Conservation (phyloP, 37 sponge, comb jelly and placozoan genomes). For the Diacarnus erythraeanus region DNA sequence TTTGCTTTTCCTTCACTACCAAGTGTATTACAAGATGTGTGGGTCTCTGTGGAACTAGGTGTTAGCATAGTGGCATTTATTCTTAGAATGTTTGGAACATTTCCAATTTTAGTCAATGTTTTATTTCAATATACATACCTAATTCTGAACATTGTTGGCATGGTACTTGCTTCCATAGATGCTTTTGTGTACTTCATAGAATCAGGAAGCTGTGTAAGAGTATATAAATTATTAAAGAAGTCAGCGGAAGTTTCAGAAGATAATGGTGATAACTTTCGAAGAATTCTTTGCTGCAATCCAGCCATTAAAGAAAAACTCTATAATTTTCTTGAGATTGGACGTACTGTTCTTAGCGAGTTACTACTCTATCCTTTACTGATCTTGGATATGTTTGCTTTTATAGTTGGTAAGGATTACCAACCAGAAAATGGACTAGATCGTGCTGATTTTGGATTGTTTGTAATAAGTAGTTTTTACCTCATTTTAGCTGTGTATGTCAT, state of each 20-base stretch:
- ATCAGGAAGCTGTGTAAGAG: constrained; percentile 23
- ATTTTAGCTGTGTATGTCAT: constrained; percentile 45
- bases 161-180: constrained; percentile 43
- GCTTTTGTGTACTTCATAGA: constrained; percentile 43
- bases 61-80: constrained; percentile 30
- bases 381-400: constrained; percentile 49
- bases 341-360: constrained; percentile 34
- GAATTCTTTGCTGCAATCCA: background rate
- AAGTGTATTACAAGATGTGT: constrained; percentile 26
- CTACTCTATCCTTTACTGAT: constrained; percentile 51
- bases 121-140: constrained; percentile 28
- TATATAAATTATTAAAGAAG: background rate
- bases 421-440: background rate
- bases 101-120: background rate
- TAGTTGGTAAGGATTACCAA: background rate
- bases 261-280: background rate
- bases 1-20: constrained; percentile 43
- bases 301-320: constrained; percentile 18
- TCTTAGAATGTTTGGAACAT: constrained; percentile 3
- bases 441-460: constrained; percentile 24
- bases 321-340: constrained; percentile 36
- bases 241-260: background rate
- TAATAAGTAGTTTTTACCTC: constrained; percentile 33
- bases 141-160: constrained; percentile 11
- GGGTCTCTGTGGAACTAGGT: constrained; percentile 47